phyloP scores from a whole-genome alignment of 2,888 invertebrate species.

The Arrhopalites spinosus region DNA sequence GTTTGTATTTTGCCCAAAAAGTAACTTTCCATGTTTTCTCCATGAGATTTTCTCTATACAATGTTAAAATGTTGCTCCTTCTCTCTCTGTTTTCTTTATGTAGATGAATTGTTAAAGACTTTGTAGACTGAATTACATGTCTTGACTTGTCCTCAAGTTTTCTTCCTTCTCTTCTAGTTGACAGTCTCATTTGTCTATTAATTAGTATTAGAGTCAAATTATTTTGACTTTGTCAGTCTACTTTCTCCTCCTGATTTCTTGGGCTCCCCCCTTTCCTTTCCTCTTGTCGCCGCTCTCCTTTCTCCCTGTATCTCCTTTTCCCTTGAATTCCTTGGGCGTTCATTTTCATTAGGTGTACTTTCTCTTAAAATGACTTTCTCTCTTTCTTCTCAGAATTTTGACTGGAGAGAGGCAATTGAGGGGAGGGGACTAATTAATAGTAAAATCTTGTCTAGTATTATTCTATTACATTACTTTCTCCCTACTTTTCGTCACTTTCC shows the following conservation, averaged over 20 bases:
- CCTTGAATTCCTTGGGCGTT: not conserved
- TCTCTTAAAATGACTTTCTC: not conserved
- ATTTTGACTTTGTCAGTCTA: not conserved
- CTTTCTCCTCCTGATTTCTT: not conserved
- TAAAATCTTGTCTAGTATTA: not conserved
- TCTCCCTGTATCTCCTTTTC: not conserved
- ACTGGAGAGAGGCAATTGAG: too few relatives aligned
- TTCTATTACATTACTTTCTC: not conserved
- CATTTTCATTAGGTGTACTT: not conserved
- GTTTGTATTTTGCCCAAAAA: too few relatives aligned
- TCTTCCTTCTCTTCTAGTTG: not conserved
- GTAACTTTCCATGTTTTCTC: too few relatives aligned
- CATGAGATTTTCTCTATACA: too few relatives aligned
- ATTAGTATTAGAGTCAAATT: slow-evolving; percentile 19
- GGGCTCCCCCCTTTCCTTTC: too few relatives aligned
- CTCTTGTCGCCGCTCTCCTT: too few relatives aligned
- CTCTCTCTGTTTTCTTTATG: too few relatives aligned
- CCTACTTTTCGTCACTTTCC: too few relatives aligned
- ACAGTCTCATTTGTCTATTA: slow-evolving; percentile 27
- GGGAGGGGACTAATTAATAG: not conserved
- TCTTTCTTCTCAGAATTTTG: not conserved
- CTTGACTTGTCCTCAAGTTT: not conserved
- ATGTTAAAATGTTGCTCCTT: too few relatives aligned
- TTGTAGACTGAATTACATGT: too few relatives aligned
- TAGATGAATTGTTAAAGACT: too few relatives aligned